phyloP scores from a whole-genome alignment of 2,113 vertebrate genomes.

The Callopanchax toddi region DNA sequence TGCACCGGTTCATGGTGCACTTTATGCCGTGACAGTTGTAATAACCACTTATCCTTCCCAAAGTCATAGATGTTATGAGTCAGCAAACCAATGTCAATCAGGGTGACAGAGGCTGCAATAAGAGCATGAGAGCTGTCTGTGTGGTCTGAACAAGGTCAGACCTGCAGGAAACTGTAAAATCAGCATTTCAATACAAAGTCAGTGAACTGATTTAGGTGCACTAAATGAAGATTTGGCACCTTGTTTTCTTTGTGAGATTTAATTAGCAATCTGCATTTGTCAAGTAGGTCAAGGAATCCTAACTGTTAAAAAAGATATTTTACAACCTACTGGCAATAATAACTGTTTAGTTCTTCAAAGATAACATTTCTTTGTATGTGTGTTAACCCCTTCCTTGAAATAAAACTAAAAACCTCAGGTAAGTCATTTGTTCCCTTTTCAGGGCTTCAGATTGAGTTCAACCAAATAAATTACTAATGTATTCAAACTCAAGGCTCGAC shows the following conservation, averaged over 20 bases:
- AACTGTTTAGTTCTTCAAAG: background rate
- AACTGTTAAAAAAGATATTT: background rate
- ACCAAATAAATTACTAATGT: slow-evolving; percentile 42
- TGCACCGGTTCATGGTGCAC: slow-evolving; percentile 37
- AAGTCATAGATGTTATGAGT: slow-evolving; percentile 62
- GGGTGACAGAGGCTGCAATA: slow-evolving; percentile 2
- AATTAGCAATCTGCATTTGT: background rate
- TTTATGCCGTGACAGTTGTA: slow-evolving; percentile 35
- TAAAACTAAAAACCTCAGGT: slow-evolving; percentile 13
- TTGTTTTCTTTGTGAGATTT: background rate
- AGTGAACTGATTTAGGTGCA: background rate
- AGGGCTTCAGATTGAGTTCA: slow-evolving; percentile 26
- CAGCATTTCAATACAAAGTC: slow-evolving; percentile 51
- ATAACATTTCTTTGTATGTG: background rate
- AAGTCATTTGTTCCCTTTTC: slow-evolving; percentile 42
- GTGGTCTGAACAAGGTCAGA: slow-evolving; percentile 37
- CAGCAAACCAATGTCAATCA: slow-evolving; percentile 46
- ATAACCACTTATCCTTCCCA: slow-evolving; percentile 54
- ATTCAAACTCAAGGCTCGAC: slow-evolving; percentile 40
- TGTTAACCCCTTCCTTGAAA: background rate
- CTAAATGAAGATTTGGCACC: slow-evolving; percentile 25
- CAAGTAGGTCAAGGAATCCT: too few species aligned
- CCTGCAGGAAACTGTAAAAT: slow-evolving; percentile 35
- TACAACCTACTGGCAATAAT: too few species aligned
- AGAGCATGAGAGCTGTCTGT: slow-evolving; percentile 17